Evolutionary conservation across 2,888 invertebrate genomes (phyloP), one percentile per base, ranked within the genome.

Genomic region (Spisula subtruncata): DNA sequence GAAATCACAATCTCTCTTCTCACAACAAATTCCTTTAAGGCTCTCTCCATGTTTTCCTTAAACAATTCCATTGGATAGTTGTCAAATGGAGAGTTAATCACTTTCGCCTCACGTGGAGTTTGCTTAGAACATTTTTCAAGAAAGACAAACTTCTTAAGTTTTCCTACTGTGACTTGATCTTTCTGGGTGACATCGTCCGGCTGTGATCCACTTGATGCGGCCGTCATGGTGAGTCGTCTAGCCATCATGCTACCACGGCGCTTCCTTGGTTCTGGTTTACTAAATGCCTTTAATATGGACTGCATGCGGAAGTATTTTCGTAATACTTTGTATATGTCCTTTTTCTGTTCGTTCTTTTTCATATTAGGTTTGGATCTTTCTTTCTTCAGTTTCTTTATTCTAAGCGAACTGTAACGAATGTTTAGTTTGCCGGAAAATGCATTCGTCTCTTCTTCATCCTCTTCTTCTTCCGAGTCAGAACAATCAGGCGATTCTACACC

Each of bases 1-100:
- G 94, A 93, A 0, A 94, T 90, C 0, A 94, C 92, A 46, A 92
- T 90, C 79, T 94, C 94, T 80, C 92, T 91, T n/a, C 94, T 88
- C 0, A 94, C 93, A 25, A 94, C 93, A 82, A 94, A 94, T 48
- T 94, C 93, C 16, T 93, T 91, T 32, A 94, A 83, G 29, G 94
- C 91, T 80, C 90, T 87, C 32, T 91, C 87, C 12, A 93, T 56
- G 51, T 90, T 92, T 35, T 89, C 80, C 18, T 88, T 86, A 56
- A 94, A 94, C 20, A 85, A 60, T 0, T 91, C 91, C 89, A 89
- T 89, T 5, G 90, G 88, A 84, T 88, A 92, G 46, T 87, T 90
- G 6, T 91, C 90, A 86, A 91, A 92, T 16, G 88, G 66, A 20
- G 82, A 83, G 18, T 75, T 80, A 14, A 66, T 66, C 0, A 18